Conservation (phyloP, 2,888 invertebrate species). For the Andrena praecox region DNA sequence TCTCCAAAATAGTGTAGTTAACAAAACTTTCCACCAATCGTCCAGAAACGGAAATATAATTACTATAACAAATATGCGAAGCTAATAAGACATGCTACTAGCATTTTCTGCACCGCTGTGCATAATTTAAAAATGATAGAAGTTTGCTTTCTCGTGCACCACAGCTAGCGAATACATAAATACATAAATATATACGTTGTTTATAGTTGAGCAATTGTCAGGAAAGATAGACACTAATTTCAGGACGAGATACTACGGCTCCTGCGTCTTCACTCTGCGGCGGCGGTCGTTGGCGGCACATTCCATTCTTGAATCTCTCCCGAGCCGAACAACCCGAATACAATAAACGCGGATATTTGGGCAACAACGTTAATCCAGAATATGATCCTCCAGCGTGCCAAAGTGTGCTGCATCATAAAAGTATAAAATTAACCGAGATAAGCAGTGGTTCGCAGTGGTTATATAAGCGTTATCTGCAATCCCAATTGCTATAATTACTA, state of each 20-base stretch:
- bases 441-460: not conserved
- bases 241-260: not conserved
- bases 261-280: not conserved
- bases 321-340: constrained; percentile 78
- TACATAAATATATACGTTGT: no score
- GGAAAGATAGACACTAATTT: no score
- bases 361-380: constrained; percentile 78
- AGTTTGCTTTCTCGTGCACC: no score
- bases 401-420: constrained; percentile 76
- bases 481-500: not conserved
- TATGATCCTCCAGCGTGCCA: constrained; percentile 77
- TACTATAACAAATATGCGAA: no score
- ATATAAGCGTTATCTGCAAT: not conserved
- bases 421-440: constrained; percentile 3
- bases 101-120: no score
- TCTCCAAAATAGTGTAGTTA: no score
- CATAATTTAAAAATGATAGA: no score
- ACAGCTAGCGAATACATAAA: no score
- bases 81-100: no score
- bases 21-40: no score
- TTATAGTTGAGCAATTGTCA: no score
- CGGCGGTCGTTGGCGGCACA: constrained; percentile 52
- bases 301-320: constrained; percentile 82
- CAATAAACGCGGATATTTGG: constrained; percentile 75
- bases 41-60: no score